A percentile compares a stretch with the other conserved stretches of the same genome.
Evolutionary conservation across 2,888 invertebrate genomes (phyloP).

Genomic region (Pseudococcus jackbeardsleyi): DNA sequence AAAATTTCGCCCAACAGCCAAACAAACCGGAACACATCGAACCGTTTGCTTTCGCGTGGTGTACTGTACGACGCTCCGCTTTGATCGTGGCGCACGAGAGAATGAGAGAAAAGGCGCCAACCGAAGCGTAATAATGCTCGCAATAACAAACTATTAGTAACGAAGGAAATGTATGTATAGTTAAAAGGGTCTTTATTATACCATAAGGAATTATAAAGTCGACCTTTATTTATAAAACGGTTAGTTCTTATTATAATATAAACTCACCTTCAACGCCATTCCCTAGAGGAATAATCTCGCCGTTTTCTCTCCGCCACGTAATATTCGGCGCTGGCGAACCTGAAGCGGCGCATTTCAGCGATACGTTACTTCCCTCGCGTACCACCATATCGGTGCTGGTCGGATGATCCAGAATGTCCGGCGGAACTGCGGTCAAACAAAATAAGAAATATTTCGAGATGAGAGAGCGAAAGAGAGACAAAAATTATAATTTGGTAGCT

Average conservation of each 20-base stretch:
- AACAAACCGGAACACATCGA: constrained; percentile 47
- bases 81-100: background rate
- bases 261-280: constrained; percentile 49
- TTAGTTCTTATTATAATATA: constrained; percentile 57
- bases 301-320: constrained; percentile 88
- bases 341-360: constrained; percentile 88
- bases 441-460: background rate
- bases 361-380: constrained; percentile 89
- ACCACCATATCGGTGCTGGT: constrained; percentile 90
- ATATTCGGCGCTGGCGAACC: constrained; percentile 89
- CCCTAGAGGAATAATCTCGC: constrained; percentile 72
- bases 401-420: constrained; percentile 88
- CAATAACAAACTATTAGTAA: constrained; percentile 57
- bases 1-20: constrained; percentile 3
- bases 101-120: constrained; percentile 23
- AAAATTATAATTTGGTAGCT: too few relatives aligned
- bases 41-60: background rate
- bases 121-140: constrained; percentile 52
- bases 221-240: constrained; percentile 59
- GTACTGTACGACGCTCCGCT: background rate
- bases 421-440: constrained; percentile 77
- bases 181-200: constrained; percentile 57
- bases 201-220: constrained; percentile 55
- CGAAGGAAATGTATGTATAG: constrained; percentile 51
- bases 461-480: too few relatives aligned